Percentiles rank a stretch among this genome's conserved stretches.
These are phyloP conservation scores for Chiridota heheva DNA, from an alignment of 35 echinoderm and acorn worm species.

Conservation along the genomic window DNA sequence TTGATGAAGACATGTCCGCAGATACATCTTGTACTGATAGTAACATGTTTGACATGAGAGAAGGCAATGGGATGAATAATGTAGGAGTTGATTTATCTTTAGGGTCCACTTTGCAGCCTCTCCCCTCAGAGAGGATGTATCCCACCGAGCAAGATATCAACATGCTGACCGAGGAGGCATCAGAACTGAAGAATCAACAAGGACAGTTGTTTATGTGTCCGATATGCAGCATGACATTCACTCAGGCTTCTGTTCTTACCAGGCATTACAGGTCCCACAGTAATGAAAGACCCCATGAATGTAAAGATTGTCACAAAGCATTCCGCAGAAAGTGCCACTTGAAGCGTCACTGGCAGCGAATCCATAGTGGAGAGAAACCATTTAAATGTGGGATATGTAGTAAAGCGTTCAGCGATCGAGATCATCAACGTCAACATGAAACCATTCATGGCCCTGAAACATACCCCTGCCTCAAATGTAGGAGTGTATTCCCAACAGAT, in stretches of 20 bases:
- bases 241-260: constrained; percentile 82
- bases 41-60: constrained; percentile 17
- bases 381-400: constrained; percentile 98
- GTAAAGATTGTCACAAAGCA: constrained; percentile 88
- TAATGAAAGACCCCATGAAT: constrained; percentile 90
- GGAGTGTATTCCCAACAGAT: constrained; percentile 87
- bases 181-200: constrained; percentile 19
- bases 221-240: constrained; percentile 92
- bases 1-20: constrained; percentile 10
- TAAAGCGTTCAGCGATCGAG: constrained; percentile 92
- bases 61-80: background rate
- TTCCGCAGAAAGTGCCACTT: constrained; percentile 94
- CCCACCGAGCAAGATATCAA: constrained; percentile 27
- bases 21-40: constrained; percentile 23
- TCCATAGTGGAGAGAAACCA: constrained; percentile 96
- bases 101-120: too few relatives aligned
- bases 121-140: constrained; percentile 27
- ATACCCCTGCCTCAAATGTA: constrained; percentile 90
- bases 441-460: constrained; percentile 97
- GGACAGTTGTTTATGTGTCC: constrained; percentile 69
- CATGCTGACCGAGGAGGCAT: background rate
- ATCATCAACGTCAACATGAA: constrained; percentile 94
- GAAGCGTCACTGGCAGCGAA: constrained; percentile 97
- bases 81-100: too few relatives aligned
- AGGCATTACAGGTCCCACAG: constrained; percentile 85